These are phyloP conservation scores for Sesia apiformis DNA, from an alignment of 2,888 invertebrate genomes.

Conservation along the genomic window DNA sequence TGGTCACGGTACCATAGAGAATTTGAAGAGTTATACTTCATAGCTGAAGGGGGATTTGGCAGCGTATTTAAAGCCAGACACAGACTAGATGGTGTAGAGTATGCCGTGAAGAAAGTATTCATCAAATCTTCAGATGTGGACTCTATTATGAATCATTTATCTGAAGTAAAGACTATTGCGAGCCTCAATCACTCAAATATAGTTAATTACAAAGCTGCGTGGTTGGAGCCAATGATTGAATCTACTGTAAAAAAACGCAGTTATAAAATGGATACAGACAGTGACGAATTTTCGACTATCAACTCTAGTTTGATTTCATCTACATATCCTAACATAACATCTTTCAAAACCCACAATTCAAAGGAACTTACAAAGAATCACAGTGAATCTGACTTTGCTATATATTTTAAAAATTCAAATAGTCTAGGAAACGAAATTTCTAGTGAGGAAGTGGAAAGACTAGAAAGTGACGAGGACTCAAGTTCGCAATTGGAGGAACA, in stretches of 20 bases:
- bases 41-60: conserved; percentile 85
- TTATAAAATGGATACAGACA: conserved; percentile 50
- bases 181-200: conserved; percentile 86
- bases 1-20: conserved; percentile 81
- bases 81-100: conserved; percentile 83
- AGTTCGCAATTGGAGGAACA: conserved; percentile 31
- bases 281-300: conserved; percentile 37
- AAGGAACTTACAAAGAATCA: conserved; percentile 47
- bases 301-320: conserved; percentile 38
- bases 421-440: conserved; percentile 39
- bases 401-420: conserved; percentile 53
- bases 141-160: conserved; percentile 77
- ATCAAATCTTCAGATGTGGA: conserved; percentile 78
- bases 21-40: conserved; percentile 80
- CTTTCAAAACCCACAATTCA: conserved; percentile 65
- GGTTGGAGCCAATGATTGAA: conserved; percentile 81
- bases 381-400: conserved; percentile 54
- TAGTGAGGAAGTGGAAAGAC: conserved; percentile 30
- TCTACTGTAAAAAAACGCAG: conserved; percentile 41
- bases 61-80: conserved; percentile 83
- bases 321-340: conserved; percentile 50
- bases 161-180: conserved; percentile 87
- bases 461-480: conserved; percentile 38
- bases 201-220: conserved; percentile 88
- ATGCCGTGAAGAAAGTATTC: conserved; percentile 86